phyloP scores from a whole-genome alignment of 1,140 invertebrate genomes.

The Calosoma granatense region DNA sequence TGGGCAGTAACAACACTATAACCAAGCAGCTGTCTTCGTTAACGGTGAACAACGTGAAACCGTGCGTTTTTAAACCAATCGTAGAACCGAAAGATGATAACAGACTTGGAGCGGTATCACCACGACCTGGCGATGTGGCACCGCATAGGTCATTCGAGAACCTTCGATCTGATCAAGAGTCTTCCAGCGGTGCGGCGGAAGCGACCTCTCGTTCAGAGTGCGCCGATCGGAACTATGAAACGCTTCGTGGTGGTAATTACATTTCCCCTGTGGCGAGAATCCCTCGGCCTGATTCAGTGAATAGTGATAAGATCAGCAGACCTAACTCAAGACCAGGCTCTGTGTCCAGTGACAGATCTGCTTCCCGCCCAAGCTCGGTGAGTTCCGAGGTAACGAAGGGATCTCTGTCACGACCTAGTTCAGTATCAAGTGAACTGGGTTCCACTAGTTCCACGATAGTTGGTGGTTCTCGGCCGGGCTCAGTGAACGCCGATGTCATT shows the following conservation, averaged over 20 bases:
- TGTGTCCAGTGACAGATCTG: neutral
- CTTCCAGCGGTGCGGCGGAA: neutral
- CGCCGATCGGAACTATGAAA: neutral
- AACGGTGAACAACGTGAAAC: slow-evolving; percentile 9
- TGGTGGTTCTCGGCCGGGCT: slow-evolving; percentile 34
- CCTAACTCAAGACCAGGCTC: slow-evolving; percentile 12
- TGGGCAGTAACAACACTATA: slow-evolving; percentile 12
- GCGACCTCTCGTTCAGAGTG: neutral
- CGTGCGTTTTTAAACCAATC: slow-evolving; percentile 18
- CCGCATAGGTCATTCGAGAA: slow-evolving; percentile 7
- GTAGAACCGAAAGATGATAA: slow-evolving; percentile 10
- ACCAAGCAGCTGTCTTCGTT: neutral
- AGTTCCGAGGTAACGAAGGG: slow-evolving; percentile 27
- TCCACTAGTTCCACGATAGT: slow-evolving; percentile 31
- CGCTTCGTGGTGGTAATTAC: slow-evolving; percentile 20
- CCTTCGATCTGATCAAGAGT: neutral
- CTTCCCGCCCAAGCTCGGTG: slow-evolving; percentile 29
- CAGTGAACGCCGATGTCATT: slow-evolving; percentile 35
- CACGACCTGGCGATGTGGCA: slow-evolving; percentile 12
- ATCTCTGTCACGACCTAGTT: slow-evolving; percentile 32
- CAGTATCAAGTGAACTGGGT: slow-evolving; percentile 26
- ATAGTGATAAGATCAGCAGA: slow-evolving; percentile 23
- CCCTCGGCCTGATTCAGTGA: slow-evolving; percentile 29
- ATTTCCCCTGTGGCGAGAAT: slow-evolving; percentile 28
- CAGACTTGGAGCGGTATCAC: slow-evolving; percentile 8